Conservation (phyloP, 1,140 invertebrate genomes). For the Lucilia sericata region DNA sequence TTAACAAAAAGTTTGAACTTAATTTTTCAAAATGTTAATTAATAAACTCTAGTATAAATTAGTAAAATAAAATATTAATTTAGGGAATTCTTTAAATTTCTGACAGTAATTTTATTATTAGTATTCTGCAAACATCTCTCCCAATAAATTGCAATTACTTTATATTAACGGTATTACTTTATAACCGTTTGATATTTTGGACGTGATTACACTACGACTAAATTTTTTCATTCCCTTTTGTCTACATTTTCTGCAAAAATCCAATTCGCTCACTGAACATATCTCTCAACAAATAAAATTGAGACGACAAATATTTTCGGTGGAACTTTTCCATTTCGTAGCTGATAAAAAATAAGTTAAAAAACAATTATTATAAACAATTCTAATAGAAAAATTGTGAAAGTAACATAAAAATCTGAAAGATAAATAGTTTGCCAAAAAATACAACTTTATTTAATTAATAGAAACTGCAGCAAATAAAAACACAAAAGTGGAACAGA, state of each 20-base stretch:
- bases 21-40: too few relatives aligned
- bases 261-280: background rate
- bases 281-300: background rate
- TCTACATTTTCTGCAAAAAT: too few relatives aligned
- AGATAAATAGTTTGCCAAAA: background rate
- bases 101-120: too few relatives aligned
- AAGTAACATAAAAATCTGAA: conserved; percentile 8
- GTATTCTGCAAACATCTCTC: too few relatives aligned
- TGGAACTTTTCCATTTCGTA: conserved; percentile 15
- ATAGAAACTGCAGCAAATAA: background rate
- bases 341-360: conserved; percentile 33
- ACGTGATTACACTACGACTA: too few relatives aligned
- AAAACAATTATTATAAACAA: conserved; percentile 9
- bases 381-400: background rate
- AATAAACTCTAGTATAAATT: too few relatives aligned
- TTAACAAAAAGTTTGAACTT: too few relatives aligned
- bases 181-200: too few relatives aligned
- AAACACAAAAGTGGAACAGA: conserved; percentile 7
- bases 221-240: too few relatives aligned
- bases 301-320: conserved; percentile 8
- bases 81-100: too few relatives aligned
- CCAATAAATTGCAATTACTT: background rate
- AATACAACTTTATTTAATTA: background rate
- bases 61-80: too few relatives aligned
- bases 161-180: too few relatives aligned